These are phyloP conservation scores for Phlogophora meticulosa DNA, from an alignment of 2,888 invertebrate species.

Conservation along the genomic window DNA sequence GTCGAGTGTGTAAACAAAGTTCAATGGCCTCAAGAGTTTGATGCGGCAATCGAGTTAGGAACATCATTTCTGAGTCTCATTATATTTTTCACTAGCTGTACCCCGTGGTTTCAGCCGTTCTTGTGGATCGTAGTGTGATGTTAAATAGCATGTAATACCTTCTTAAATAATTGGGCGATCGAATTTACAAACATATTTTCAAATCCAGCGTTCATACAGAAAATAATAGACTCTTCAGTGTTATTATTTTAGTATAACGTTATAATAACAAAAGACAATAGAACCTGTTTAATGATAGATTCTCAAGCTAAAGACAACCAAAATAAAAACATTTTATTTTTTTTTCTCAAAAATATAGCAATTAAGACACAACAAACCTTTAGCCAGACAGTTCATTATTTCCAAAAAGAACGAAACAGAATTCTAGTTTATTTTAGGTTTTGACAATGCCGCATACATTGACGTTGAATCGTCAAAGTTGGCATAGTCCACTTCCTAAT, in stretches of 20 bases:
- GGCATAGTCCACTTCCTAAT: conserved; percentile 3
- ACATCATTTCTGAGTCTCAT: neutral
- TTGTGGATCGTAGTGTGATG: no score
- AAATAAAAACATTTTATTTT: no score
- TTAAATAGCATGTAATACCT: no score
- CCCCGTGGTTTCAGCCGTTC: no score
- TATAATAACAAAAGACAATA: no score
- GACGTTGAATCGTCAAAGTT: neutral
- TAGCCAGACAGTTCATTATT: neutral
- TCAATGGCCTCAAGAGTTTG: conserved; percentile 1
- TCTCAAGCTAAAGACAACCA: neutral
- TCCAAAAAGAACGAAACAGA: neutral
- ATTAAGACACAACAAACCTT: neutral
- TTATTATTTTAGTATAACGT: no score
- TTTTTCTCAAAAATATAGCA: neutral
- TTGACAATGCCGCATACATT: neutral
- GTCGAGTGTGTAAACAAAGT: neutral
- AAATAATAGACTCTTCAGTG: no score
- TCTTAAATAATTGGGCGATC: no score
- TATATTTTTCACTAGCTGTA: no score
- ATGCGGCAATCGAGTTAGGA: neutral
- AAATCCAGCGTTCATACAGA: no score
- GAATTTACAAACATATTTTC: no score
- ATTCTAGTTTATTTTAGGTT: neutral
- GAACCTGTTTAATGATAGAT: no score